Evolutionary conservation across 2,113 vertebrate genomes (phyloP).

Genomic region (Scortum barcoo): DNA sequence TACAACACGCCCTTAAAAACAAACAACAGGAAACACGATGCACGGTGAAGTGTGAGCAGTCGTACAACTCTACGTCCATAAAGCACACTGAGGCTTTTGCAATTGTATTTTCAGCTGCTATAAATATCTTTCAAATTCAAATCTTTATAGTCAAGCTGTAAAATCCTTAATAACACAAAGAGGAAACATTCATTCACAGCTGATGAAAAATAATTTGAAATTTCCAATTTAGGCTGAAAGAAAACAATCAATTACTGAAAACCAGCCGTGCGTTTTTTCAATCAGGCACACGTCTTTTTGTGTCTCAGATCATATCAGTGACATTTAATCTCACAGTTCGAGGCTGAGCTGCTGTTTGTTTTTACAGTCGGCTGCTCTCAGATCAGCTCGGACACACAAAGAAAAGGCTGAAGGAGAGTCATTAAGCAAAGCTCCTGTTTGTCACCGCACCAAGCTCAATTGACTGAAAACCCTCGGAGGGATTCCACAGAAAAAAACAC

Average conservation of each 20-base stretch:
- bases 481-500: neutral
- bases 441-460: neutral
- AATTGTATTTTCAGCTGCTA: no score
- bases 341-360: neutral
- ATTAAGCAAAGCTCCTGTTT: constrained; percentile 30
- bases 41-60: no score
- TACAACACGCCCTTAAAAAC: no score
- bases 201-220: no score
- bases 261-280: neutral
- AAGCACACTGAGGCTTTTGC: no score
- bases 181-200: neutral
- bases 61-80: no score
- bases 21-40: no score
- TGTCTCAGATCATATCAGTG: neutral
- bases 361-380: neutral
- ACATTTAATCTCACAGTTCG: neutral
- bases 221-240: neutral
- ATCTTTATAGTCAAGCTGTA: no score
- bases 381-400: neutral
- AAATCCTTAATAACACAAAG: neutral
- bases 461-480: constrained; percentile 1
- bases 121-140: no score
- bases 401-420: constrained; percentile 16
- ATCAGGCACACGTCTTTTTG: neutral
- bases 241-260: neutral